A percentile compares a stretch with the other conserved stretches of the same genome.
Conservation (phyloP, 1,140 invertebrate species). For the Zelostemma sp. region DNA sequence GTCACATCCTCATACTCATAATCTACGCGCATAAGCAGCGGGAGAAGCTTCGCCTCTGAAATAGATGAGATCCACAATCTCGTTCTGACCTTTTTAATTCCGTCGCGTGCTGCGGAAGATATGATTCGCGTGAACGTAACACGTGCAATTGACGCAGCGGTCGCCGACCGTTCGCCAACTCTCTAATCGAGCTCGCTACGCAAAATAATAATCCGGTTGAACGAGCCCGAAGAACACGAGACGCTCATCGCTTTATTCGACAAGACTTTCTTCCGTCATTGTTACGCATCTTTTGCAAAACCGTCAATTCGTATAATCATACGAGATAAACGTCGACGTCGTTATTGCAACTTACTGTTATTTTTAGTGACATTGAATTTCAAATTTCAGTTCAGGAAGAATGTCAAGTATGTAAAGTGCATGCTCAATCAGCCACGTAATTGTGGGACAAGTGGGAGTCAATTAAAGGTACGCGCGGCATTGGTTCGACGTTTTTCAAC, state of each 20-base stretch:
- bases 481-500: background rate
- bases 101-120: slow-evolving; percentile 41
- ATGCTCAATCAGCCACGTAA: background rate
- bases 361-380: background rate
- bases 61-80: slow-evolving; percentile 26
- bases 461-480: background rate
- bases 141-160: slow-evolving; percentile 30
- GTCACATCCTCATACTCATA: slow-evolving; percentile 56
- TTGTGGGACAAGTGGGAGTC: background rate
- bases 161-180: slow-evolving; percentile 31
- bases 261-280: too few species aligned
- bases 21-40: slow-evolving; percentile 6
- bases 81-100: slow-evolving; percentile 55
- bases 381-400: too few species aligned
- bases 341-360: background rate
- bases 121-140: slow-evolving; percentile 31
- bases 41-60: slow-evolving; percentile 34
- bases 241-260: background rate
- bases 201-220: background rate
- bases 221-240: slow-evolving; percentile 6
- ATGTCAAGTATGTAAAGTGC: too few species aligned
- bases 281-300: too few species aligned
- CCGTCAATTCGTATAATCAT: too few species aligned
- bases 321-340: slow-evolving; percentile 7
- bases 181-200: slow-evolving; percentile 6